Base-by-base conservation (phyloP, 2,113 vertebrate species). In the Nyctereutes procyonoides region DNA sequence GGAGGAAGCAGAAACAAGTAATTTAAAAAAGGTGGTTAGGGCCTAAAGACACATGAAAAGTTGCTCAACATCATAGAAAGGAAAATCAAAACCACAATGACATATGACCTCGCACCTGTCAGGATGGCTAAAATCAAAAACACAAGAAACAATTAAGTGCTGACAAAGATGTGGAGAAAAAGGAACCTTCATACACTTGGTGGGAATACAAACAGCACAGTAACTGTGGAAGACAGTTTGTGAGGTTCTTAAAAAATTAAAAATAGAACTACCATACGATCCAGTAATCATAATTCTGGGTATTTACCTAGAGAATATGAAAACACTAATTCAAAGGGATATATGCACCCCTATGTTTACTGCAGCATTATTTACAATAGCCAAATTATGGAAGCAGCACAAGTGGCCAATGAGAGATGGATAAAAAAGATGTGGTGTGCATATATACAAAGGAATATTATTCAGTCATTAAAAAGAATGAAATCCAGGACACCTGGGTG, bases 11-110 rank as follows among this genome's bases (percentile, higher is more conserved):
- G 30, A 89, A 5, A 56, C 56, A 94, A 51, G 28, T 80, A 80
- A 90, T 93, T 84, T 87, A 74, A 86, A 92, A 96, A 83, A 83
- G 73, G 48, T 14, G 13, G 15, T 77, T 77, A 51, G 51, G 74
- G 43, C 26, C 74, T 17, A 77, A 76, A 51, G 43, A 76, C 26
- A 76, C 43, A 77, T 30, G 74, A 77, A 28, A 77, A 77, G 74
- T 51, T 51, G 74, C 26, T 77, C 48, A 77, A 77, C 74, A 51
- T 77, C 43, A 77, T 11, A 3, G 74, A 77, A 77, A 77, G 16
- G 28, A 26, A 77, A 77, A 51, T 77, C 74, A 51, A 77, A 77
- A 30, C 8, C 43, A 77, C 14, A 51, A 17, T 30, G 8, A 77
- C 15, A 28, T 51, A 77, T 30, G 43, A 77, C 43, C 38, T 51